Evolutionary conservation across 2,888 invertebrate species (phyloP).

Genomic region (Liodrosophila aerea): DNA sequence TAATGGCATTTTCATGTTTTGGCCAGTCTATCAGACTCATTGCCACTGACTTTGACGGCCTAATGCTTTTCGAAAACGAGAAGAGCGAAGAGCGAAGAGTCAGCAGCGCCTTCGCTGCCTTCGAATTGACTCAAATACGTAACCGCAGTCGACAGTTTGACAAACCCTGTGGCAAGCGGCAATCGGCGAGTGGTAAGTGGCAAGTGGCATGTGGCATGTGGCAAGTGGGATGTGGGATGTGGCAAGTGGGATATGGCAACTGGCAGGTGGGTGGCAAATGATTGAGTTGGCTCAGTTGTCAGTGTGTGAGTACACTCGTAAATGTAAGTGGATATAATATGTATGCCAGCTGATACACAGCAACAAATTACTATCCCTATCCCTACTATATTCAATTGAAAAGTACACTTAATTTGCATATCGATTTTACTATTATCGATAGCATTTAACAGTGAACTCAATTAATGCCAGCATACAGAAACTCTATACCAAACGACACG

Average conservation of each 20-base stretch:
- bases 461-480: no score
- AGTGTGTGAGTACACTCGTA: not conserved
- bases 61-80: constrained; percentile 24
- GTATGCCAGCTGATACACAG: constrained; percentile 3
- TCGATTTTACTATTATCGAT: no score
- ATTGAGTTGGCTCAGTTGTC: constrained; percentile 5
- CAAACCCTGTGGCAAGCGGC: constrained; percentile 26
- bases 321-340: constrained; percentile 18
- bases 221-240: constrained; percentile 1
- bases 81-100: no score
- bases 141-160: constrained; percentile 50
- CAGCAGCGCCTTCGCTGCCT: not conserved
- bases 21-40: constrained; percentile 54
- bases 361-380: not conserved
- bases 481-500: no score
- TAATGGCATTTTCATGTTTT: constrained; percentile 73
- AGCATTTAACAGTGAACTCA: not conserved
- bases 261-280: not conserved
- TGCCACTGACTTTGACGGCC: constrained; percentile 36
- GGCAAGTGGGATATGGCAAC: constrained; percentile 21
- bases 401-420: no score
- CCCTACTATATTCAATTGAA: no score
- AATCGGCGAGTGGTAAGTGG: constrained; percentile 24
- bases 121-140: constrained; percentile 1
- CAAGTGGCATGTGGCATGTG: constrained; percentile 20